Conservation (phyloP, 2,888 invertebrate species). For the Erebia ligea region DNA sequence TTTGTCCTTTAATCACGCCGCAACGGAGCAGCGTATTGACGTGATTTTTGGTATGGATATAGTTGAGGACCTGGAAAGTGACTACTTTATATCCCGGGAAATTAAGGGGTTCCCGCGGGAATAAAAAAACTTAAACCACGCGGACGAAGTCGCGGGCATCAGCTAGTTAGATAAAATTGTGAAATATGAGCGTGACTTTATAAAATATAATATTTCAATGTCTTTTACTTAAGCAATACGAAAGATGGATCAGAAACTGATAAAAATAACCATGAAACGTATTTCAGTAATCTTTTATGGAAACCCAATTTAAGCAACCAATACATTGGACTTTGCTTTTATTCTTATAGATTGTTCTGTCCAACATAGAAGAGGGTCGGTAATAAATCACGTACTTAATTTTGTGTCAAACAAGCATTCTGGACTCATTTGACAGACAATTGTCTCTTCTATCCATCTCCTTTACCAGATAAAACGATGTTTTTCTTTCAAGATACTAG, state of each 20-base stretch:
- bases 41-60: no score
- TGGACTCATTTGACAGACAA: conserved; percentile 43
- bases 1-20: no score
- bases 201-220: no score
- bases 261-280: background rate
- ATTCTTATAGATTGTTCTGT: conserved; percentile 49
- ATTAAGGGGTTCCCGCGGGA: no score
- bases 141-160: no score
- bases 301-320: conserved; percentile 26
- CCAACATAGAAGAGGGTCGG: conserved; percentile 52
- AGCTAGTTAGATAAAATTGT: no score
- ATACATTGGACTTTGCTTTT: conserved; percentile 39
- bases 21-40: no score
- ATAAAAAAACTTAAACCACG: no score
- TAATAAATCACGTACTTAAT: conserved; percentile 55
- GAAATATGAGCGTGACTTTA: no score
- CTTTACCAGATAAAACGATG: background rate
- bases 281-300: conserved; percentile 29
- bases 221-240: no score
- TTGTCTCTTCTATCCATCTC: conserved; percentile 38
- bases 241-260: background rate
- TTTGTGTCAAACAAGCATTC: conserved; percentile 49
- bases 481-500: background rate
- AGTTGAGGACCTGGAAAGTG: no score
- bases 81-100: no score